Evolutionary conservation across 2,113 vertebrate genomes (phyloP).

Genomic region (Turdus rufiventris): DNA sequence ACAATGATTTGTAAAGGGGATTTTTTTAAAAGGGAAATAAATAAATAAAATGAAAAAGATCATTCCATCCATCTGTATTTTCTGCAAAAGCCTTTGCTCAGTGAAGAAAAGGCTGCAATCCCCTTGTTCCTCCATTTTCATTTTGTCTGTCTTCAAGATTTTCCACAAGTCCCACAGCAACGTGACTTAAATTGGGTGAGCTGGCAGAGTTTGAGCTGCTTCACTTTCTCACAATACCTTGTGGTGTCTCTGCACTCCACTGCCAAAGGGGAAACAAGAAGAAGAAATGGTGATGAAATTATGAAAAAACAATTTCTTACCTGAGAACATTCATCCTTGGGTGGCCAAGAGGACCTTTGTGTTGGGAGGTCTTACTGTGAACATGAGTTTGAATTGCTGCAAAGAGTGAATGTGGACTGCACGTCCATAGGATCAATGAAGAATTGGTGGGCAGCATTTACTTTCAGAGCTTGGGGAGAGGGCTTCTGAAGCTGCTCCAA

Average conservation of each 20-base stretch:
- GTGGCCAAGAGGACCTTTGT: neutral
- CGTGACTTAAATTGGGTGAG: constrained; percentile 89
- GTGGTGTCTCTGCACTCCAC: constrained; percentile 93
- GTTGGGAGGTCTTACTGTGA: neutral
- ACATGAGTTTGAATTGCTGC: neutral
- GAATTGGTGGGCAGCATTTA: neutral
- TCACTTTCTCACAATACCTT: constrained; percentile 93
- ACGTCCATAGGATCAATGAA: neutral
- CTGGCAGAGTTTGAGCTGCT: constrained; percentile 90
- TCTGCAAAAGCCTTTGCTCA: constrained; percentile 51
- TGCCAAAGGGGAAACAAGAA: constrained; percentile 51
- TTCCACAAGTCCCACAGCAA: constrained; percentile 90
- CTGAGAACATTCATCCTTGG: neutral
- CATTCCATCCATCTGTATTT: constrained; percentile 49
- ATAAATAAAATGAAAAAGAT: constrained; percentile 72
- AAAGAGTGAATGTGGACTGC: neutral
- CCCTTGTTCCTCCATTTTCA: constrained; percentile 26
- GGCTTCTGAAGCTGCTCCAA: neutral
- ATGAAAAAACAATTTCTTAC: neutral
- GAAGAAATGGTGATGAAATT: constrained; percentile 22
- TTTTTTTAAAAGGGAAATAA: constrained; percentile 57
- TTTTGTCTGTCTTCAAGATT: constrained; percentile 76
- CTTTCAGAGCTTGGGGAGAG: neutral
- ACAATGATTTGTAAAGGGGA: neutral
- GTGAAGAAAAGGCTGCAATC: constrained; percentile 42